Evolutionary conservation across 2,113 vertebrate genomes (phyloP).

Genomic region (Galeopterus variegatus): DNA sequence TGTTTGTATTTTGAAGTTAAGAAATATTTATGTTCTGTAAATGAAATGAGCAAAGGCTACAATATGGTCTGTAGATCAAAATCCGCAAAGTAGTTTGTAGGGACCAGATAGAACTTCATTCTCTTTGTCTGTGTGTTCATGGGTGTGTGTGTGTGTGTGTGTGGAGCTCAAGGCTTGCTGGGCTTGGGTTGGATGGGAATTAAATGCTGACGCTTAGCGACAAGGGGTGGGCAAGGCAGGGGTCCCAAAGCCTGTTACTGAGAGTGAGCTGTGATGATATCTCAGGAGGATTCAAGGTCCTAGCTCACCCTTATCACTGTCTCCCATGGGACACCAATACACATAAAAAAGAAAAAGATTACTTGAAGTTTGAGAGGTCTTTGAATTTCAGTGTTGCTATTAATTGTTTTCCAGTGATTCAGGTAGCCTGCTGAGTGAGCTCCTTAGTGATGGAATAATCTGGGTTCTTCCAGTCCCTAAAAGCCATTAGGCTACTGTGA

Average conservation of each 20-base stretch:
- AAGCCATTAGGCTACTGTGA: neutral
- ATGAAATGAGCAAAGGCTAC: neutral
- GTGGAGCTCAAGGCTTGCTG: neutral
- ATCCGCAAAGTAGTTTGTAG: neutral
- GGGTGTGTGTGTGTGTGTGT: neutral
- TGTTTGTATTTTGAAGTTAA: neutral
- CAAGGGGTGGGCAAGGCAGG: neutral
- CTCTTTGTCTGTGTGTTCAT: neutral
- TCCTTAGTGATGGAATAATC: neutral
- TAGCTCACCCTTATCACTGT: neutral
- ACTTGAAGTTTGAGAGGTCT: neutral
- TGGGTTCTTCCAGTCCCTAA: neutral
- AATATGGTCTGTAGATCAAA: neutral
- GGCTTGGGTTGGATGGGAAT: neutral
- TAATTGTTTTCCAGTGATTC: neutral
- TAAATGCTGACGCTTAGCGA: neutral
- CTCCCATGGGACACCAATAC: too few species aligned
- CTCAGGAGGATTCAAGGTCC: neutral
- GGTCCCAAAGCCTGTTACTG: accelerated
- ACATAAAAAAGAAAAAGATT: neutral
- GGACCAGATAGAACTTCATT: neutral
- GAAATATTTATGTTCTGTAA: slow-evolving; percentile 34
- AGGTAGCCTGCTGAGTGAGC: neutral
- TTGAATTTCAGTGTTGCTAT: neutral
- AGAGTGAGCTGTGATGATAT: accelerated